Conservation (phyloP, 2,888 invertebrate genomes). For the Brachyopa scutellaris region DNA sequence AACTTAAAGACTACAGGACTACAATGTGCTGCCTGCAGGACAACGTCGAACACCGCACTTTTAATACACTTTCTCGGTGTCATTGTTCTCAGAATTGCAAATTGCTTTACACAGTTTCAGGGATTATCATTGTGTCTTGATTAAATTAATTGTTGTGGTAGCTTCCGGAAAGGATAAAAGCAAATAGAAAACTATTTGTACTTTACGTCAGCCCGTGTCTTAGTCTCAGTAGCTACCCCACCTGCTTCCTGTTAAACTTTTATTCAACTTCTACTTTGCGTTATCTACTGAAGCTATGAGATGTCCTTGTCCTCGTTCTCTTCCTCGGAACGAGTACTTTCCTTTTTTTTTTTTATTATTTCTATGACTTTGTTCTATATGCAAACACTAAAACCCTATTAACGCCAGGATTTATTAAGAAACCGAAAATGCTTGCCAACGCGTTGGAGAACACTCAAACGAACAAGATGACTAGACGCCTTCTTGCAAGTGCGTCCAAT, state of each 20-base stretch:
- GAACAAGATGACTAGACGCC: not conserved
- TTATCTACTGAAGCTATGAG: not conserved
- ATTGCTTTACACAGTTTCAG: constrained; percentile 20
- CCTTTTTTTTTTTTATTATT: too few species aligned
- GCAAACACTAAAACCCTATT: constrained; percentile 22
- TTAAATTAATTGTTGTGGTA: constrained; percentile 43
- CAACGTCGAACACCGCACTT: not conserved
- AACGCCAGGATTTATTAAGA: constrained; percentile 8
- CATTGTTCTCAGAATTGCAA: constrained; percentile 8
- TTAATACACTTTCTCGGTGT: not conserved
- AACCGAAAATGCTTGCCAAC: constrained; percentile 15
- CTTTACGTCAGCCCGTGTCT: not conserved
- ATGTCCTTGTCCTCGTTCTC: too few species aligned
- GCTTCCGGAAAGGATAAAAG: constrained; percentile 9
- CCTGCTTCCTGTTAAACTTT: not conserved
- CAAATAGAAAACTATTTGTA: constrained; percentile 12
- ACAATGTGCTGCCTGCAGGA: not conserved
- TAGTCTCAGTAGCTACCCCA: not conserved
- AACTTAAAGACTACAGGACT: too few species aligned
- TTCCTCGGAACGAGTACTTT: too few species aligned
- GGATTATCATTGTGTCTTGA: constrained; percentile 31
- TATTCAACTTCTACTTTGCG: not conserved
- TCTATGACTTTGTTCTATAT: too few species aligned
- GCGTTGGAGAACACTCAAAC: too few species aligned
- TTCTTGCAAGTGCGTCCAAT: constrained; percentile 11